Percentiles rank a stretch among this genome's conserved stretches.
Conservation (phyloP, 1,140 invertebrate genomes). For the Pachypeltis micranthus region DNA sequence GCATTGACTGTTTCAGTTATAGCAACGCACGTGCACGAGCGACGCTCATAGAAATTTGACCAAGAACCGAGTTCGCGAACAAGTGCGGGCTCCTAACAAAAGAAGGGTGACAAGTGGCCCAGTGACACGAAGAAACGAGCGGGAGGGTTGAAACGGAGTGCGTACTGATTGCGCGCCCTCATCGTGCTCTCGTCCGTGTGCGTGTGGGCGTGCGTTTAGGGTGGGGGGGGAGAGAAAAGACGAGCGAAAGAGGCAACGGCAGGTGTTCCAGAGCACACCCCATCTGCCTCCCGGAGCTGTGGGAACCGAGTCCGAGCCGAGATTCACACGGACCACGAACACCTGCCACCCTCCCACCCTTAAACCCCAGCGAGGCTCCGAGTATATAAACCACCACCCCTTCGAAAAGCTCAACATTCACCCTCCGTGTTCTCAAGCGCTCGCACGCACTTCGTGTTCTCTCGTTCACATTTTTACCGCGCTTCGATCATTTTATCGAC, state of each 20-base stretch:
- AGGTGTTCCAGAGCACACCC: constrained; percentile 10
- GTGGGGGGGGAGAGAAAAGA: background rate
- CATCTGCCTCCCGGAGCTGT: constrained; percentile 11
- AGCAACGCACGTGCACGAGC: no score
- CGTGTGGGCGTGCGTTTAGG: background rate
- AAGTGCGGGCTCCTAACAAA: no score
- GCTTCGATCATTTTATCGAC: background rate
- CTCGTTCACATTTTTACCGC: background rate
- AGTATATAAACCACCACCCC: constrained; percentile 6
- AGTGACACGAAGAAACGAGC: background rate
- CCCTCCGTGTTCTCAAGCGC: background rate
- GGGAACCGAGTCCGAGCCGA: constrained; percentile 12
- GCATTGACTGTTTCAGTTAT: no score
- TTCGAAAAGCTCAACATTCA: background rate
- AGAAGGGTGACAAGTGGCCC: background rate
- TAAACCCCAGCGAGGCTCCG: background rate
- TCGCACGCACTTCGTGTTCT: background rate
- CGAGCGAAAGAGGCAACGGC: background rate
- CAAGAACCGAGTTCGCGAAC: no score
- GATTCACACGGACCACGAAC: constrained; percentile 13
- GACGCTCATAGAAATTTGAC: no score
- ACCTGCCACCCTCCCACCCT: constrained; percentile 11
- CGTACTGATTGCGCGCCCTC: background rate
- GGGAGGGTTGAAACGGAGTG: background rate
- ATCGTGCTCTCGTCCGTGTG: no score